These are phyloP conservation scores for Cosmia trapezina DNA, from an alignment of 2,888 invertebrate genomes.

Conservation along the genomic window DNA sequence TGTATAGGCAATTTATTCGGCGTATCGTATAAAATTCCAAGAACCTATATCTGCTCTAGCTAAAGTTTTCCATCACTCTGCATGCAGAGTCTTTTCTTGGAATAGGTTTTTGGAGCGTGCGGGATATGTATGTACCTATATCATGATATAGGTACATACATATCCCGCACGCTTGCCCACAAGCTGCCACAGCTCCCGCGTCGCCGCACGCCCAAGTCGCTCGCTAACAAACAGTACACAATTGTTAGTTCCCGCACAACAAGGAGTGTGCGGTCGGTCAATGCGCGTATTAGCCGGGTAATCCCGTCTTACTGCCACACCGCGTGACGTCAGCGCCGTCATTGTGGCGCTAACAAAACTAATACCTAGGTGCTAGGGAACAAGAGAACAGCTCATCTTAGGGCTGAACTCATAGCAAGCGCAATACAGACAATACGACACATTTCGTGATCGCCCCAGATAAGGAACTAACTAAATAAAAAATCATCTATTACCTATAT, in stretches of 20 bases:
- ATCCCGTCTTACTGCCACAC: conserved; percentile 49
- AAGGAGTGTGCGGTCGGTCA: conserved; percentile 41
- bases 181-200: neutral
- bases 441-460: too few relatives aligned
- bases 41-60: neutral
- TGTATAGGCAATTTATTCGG: neutral
- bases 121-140: neutral
- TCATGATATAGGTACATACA: neutral
- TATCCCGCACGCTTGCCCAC: neutral
- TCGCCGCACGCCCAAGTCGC: conserved; percentile 8
- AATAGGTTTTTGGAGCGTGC: too few relatives aligned
- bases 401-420: neutral
- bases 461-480: too few relatives aligned
- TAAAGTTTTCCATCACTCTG: neutral
- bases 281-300: conserved; percentile 46
- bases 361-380: conserved; percentile 18
- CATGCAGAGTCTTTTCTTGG: too few relatives aligned
- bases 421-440: too few relatives aligned
- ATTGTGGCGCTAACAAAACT: conserved; percentile 45
- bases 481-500: too few relatives aligned
- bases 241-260: conserved; percentile 27
- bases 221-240: conserved; percentile 48
- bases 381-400: conserved; percentile 6
- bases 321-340: conserved; percentile 24
- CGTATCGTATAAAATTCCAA: neutral